A percentile compares a stretch with the other conserved stretches of the same genome.
phyloP scores from a whole-genome alignment of 2,113 vertebrate species.

The Salvelinus sp. region DNA sequence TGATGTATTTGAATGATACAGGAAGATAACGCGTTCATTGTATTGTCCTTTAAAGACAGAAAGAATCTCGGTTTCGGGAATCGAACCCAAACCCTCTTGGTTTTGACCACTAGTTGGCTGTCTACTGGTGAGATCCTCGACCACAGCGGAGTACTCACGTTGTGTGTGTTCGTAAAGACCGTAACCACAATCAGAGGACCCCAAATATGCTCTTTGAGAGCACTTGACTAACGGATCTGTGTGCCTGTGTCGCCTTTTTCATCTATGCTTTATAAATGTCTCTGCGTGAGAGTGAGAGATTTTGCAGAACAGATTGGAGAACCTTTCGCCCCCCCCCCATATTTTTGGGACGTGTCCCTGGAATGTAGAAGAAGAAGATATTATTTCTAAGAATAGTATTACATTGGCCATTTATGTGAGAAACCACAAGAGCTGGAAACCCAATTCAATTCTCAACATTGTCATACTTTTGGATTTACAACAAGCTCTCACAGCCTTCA shows the following conservation, averaged over 20 bases:
- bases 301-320: background rate
- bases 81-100: slow-evolving; percentile 56
- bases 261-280: background rate
- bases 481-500: no score
- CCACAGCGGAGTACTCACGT: slow-evolving; percentile 42
- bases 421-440: no score
- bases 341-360: background rate
- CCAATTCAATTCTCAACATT: no score
- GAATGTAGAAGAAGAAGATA: background rate
- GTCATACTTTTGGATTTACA: no score
- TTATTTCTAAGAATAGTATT: no score
- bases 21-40: no score
- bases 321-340: slow-evolving; percentile 18
- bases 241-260: background rate
- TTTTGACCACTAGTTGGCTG: slow-evolving; percentile 59
- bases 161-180: slow-evolving; percentile 54
- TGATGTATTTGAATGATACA: no score
- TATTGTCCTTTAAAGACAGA: slow-evolving; percentile 39
- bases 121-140: slow-evolving; percentile 64
- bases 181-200: slow-evolving; percentile 12
- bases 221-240: background rate
- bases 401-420: no score
- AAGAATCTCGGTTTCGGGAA: slow-evolving; percentile 59
- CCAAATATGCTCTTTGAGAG: background rate
- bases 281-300: slow-evolving; percentile 5